Evolutionary conservation across 53 echinoderm and acorn worm genomes (phyloP).

Genomic region (Holothuria scabra): DNA sequence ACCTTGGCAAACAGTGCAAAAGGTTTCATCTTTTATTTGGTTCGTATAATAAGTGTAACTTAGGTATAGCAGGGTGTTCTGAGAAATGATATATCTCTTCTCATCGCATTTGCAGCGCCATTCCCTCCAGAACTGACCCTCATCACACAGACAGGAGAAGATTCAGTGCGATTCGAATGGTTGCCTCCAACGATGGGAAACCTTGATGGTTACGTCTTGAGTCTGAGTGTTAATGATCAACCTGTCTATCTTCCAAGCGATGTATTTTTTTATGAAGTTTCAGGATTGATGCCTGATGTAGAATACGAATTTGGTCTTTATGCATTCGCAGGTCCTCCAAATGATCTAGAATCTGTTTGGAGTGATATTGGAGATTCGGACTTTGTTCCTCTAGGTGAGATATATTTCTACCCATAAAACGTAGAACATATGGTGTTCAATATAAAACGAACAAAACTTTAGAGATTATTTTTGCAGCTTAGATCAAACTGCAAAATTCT

Average conservation of each 20-base stretch:
- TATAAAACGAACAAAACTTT: too few species aligned
- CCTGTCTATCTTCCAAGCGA: neutral
- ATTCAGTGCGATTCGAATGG: conserved; percentile 20
- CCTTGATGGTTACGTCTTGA: conserved; percentile 9
- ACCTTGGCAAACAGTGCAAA: too few species aligned
- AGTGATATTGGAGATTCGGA: conserved; percentile 2
- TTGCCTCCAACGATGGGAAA: neutral
- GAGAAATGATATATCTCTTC: too few species aligned
- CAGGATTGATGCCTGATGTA: neutral
- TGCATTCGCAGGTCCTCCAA: neutral
- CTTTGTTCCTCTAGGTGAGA: conserved; percentile 20
- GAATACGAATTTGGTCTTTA: conserved; percentile 2
- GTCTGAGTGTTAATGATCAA: neutral
- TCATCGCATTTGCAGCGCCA: neutral
- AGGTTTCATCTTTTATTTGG: too few species aligned
- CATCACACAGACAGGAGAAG: neutral
- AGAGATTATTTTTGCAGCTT: too few species aligned
- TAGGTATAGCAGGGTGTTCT: too few species aligned
- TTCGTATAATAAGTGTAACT: too few species aligned
- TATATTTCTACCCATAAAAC: too few species aligned
- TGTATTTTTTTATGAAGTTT: neutral
- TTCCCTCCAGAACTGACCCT: conserved; percentile 7
- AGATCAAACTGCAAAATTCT: too few species aligned
- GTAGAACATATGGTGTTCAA: too few species aligned
- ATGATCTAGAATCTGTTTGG: neutral